Percentiles rank a stretch among this genome's conserved stretches.
Conservation (phyloP, 2,113 vertebrate genomes). For the Seriola dumerili region DNA sequence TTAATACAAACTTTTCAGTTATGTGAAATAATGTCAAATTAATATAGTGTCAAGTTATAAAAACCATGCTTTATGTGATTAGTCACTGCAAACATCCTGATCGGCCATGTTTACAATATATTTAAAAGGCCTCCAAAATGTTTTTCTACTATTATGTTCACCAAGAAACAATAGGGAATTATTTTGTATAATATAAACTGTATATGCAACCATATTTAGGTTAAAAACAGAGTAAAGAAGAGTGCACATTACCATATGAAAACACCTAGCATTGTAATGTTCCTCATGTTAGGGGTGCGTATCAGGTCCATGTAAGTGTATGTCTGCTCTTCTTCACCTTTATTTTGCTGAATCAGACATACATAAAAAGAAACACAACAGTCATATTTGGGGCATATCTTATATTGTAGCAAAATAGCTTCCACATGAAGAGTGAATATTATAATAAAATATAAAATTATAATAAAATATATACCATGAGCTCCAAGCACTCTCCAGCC, state of each 20-base stretch:
- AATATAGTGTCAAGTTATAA: background rate
- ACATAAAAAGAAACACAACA: constrained; percentile 17
- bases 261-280: constrained; percentile 54
- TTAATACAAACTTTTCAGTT: background rate
- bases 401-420: background rate
- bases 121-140: background rate
- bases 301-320: constrained; percentile 68
- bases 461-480: constrained; percentile 35
- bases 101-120: background rate
- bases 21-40: background rate
- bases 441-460: background rate
- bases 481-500: background rate
- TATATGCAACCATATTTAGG: background rate
- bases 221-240: background rate
- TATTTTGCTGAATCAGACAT: constrained; percentile 25
- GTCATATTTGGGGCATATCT: background rate
- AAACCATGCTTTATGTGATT: background rate
- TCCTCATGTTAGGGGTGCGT: constrained; percentile 61
- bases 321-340: constrained; percentile 8
- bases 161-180: background rate
- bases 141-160: background rate
- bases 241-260: constrained; percentile 65
- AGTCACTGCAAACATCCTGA: no score
- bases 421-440: background rate
- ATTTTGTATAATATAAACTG: background rate